Base-by-base conservation (phyloP, 2,797 vertebrate species). In the Rhinophrynus dorsalis region DNA sequence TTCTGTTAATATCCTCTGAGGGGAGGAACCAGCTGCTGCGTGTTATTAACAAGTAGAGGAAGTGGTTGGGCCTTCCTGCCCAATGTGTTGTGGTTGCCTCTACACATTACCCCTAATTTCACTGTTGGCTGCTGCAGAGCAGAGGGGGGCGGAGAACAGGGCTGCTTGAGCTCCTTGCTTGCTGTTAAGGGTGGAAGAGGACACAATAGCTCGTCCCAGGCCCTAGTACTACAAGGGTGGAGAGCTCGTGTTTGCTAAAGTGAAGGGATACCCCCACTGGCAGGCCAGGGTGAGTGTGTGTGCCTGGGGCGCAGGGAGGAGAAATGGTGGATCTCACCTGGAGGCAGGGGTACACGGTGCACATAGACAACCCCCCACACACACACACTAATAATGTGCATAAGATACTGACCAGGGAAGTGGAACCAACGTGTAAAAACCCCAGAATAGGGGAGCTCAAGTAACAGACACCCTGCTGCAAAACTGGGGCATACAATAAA, bases 221-320 rank as follows among this genome's bases (percentile, higher is more conserved):
- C 94, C 92, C 86, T 92, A 94, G 82, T 94, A 95, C 32, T 96
- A 94, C 89, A 94, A 94, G 88, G 93, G 94, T 69, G 95, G 94
- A 81, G 95, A 97, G 74, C 74, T 97, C 90, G 94, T 96, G 65
- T 96, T 96, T 83, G 94, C 94, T 62, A 95, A 96, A 79, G 96
- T 96, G 94, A 96, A 96, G 79, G 94, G 94, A 81, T 96, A 96
- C 86, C 95, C 94, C 85, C 94, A 96, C 88, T 95, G 94, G 94
- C 94, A 94, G 62, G 95, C 95, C 80, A 89, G 95, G 94, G 94
- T 97, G 91, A 96, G 95, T 95, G 74, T 72, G 70, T 81, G 84
- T 74, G 80, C n/a, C n/a, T n/a, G 55, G 47, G 65, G 58, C n/a
- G n/a, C n/a, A n/a, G n/a, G n/a, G n/a, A n/a, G n/a, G n/a, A n/a